Conservation (phyloP, 2,888 invertebrate species). For the Macroteleia sp. region DNA sequence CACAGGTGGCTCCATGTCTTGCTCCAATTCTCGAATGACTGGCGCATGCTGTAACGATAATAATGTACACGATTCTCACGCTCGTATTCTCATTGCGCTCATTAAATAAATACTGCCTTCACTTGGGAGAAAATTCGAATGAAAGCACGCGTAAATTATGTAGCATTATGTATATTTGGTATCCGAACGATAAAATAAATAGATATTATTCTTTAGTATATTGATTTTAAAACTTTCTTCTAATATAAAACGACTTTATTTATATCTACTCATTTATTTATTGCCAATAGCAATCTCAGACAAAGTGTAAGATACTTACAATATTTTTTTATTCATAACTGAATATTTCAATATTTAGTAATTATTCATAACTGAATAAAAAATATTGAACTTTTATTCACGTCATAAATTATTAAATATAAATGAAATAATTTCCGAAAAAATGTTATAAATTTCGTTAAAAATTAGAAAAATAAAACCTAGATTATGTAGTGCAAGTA, state of each 20-base stretch:
- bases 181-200: conserved; percentile 12
- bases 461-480: too few species aligned
- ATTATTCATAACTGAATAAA: too few species aligned
- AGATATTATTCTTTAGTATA: conserved; percentile 25
- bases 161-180: conserved; percentile 30
- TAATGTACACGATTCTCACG: conserved; percentile 71
- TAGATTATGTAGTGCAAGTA: too few species aligned
- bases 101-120: conserved; percentile 62
- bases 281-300: too few species aligned
- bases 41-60: conserved; percentile 76
- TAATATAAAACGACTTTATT: conserved; percentile 20
- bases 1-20: conserved; percentile 80
- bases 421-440: too few species aligned
- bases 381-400: too few species aligned
- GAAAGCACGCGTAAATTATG: conserved; percentile 62
- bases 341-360: too few species aligned
- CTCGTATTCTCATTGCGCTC: conserved; percentile 75
- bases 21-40: conserved; percentile 81
- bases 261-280: not conserved
- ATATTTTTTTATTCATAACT: too few species aligned
- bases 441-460: too few species aligned
- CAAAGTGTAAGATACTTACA: too few species aligned
- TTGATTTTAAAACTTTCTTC: conserved; percentile 42
- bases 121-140: conserved; percentile 55
- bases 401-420: too few species aligned